A percentile compares a stretch with the other conserved stretches of the same genome.
Evolutionary conservation across 2,888 invertebrate species (phyloP).

Genomic region (Drosophila planitibia): DNA sequence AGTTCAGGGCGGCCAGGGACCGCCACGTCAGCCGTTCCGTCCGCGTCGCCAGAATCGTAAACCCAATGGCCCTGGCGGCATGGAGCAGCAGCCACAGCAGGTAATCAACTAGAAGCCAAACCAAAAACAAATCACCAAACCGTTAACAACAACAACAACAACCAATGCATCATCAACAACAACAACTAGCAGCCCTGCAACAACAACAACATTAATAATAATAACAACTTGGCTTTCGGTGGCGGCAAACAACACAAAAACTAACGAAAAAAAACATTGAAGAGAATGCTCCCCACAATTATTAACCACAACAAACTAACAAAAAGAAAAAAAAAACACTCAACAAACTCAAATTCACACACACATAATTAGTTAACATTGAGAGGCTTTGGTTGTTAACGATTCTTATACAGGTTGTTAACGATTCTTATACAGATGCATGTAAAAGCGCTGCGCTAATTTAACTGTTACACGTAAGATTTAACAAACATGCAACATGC

Average conservation of each 20-base stretch:
- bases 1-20: constrained; percentile 82
- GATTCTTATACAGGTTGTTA: constrained; percentile 5
- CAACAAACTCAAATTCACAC: constrained; percentile 20
- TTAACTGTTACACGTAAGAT: constrained; percentile 21
- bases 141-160: constrained; percentile 64
- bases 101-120: constrained; percentile 82
- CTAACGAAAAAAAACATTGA: constrained; percentile 52
- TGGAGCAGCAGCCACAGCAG: constrained; percentile 84
- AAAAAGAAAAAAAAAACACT: constrained; percentile 16
- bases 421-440: constrained; percentile 16
- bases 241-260: constrained; percentile 56
- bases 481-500: constrained; percentile 19
- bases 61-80: constrained; percentile 80
- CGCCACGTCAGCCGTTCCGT: constrained; percentile 85
- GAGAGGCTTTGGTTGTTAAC: constrained; percentile 72
- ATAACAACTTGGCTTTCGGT: constrained; percentile 59
- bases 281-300: constrained; percentile 45
- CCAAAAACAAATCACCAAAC: constrained; percentile 48
- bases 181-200: constrained; percentile 43
- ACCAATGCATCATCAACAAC: constrained; percentile 48
- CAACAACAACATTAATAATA: constrained; percentile 39
- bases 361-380: constrained; percentile 40
- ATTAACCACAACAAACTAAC: constrained; percentile 56
- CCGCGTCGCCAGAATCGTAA: constrained; percentile 84
- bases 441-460: constrained; percentile 27